phyloP scores from a whole-genome alignment of 2,113 vertebrate species.

The Hyperopisus bebe region DNA sequence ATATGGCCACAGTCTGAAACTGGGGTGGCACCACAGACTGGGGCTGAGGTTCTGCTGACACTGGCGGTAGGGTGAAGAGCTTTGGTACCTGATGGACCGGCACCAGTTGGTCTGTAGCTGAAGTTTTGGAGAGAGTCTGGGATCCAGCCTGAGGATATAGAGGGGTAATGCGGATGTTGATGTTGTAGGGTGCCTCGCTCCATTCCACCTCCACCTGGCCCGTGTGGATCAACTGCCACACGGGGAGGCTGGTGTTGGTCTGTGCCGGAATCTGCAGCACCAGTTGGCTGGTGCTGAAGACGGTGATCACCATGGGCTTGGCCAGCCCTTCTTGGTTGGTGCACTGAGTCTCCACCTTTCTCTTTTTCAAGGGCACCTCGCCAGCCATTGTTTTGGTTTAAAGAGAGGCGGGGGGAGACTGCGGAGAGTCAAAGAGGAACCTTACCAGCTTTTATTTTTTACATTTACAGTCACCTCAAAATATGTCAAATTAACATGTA shows the following conservation, averaged over 20 bases:
- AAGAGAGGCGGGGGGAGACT: not conserved
- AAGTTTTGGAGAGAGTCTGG: not conserved
- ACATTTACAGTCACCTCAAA: not conserved
- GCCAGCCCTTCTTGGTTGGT: not conserved
- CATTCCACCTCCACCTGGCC: constrained; percentile 31
- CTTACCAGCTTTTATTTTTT: not conserved
- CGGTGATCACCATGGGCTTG: constrained; percentile 3
- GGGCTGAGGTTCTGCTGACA: not conserved
- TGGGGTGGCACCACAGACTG: not conserved
- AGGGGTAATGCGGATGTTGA: constrained; percentile 31
- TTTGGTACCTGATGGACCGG: not conserved
- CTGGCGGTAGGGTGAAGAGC: not conserved
- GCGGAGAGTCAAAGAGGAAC: not conserved
- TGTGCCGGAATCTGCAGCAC: constrained; percentile 34
- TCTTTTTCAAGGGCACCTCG: constrained; percentile 20
- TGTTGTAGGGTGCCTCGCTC: constrained; percentile 36
- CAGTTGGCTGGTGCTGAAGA: constrained; percentile 19
- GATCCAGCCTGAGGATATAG: not conserved
- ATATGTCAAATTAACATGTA: not conserved
- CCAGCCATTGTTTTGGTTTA: constrained; percentile 3
- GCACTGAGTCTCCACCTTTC: not conserved
- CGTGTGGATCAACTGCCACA: constrained; percentile 40
- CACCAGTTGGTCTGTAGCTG: constrained; percentile 25
- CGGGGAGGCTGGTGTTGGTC: constrained; percentile 32
- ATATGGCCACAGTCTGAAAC: not conserved